These are phyloP conservation scores for Arvicanthis niloticus DNA, from an alignment of 2,113 vertebrate genomes.

Conservation along the genomic window DNA sequence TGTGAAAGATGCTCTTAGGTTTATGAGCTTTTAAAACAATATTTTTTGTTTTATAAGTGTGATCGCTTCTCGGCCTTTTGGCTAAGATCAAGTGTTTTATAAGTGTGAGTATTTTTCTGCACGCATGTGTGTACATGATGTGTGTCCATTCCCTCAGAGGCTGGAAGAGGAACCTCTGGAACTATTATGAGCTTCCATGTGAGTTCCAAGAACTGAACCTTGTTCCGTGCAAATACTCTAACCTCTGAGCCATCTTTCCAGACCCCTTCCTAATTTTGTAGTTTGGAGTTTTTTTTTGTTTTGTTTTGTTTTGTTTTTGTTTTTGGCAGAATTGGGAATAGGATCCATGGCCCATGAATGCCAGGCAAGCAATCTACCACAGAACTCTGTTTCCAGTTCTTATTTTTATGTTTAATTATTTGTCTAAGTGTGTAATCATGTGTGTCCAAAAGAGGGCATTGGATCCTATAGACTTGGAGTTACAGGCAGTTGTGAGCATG, in stretches of 20 bases:
- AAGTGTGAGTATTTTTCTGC: background rate
- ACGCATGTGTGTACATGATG: too few species aligned
- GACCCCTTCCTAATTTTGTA: background rate
- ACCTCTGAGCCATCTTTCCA: background rate
- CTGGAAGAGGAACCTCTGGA: background rate
- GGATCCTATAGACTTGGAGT: background rate
- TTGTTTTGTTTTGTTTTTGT: background rate
- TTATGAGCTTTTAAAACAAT: background rate
- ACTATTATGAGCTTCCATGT: background rate
- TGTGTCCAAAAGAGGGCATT: background rate
- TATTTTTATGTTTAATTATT: background rate
- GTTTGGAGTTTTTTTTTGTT: background rate
- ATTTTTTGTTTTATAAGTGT: background rate
- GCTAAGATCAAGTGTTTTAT: too few species aligned
- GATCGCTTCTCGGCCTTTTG: too few species aligned
- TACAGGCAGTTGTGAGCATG: background rate
- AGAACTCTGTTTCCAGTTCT: background rate
- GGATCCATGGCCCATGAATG: background rate
- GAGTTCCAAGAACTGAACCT: background rate
- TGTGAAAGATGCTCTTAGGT: background rate
- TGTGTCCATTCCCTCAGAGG: background rate
- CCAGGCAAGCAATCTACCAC: background rate
- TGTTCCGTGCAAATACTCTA: background rate
- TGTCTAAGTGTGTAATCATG: background rate
- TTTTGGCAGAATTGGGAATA: background rate